Evolutionary conservation across 2,797 vertebrate genomes (phyloP).

Genomic region (Galaxias olidus): DNA sequence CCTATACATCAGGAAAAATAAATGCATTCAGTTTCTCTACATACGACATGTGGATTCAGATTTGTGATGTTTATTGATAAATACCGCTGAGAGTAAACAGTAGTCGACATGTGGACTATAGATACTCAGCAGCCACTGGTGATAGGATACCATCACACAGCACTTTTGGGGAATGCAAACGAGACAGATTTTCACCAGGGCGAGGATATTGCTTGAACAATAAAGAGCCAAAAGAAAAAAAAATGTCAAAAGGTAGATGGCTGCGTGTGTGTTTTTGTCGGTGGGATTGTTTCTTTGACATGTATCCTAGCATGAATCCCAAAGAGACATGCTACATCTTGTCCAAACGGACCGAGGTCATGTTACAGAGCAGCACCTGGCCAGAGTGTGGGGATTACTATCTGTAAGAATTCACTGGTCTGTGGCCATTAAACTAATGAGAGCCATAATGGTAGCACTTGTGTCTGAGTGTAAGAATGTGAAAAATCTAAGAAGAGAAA

Average conservation of each 20-base stretch:
- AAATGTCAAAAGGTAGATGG: slow-evolving; percentile 4
- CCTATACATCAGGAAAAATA: slow-evolving; percentile 75
- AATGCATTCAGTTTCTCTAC: too few species aligned
- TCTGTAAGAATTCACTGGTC: slow-evolving; percentile 44
- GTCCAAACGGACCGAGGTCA: slow-evolving; percentile 46
- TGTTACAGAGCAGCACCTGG: slow-evolving; percentile 63
- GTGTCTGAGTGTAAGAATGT: slow-evolving; percentile 60
- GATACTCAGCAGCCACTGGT: too few species aligned
- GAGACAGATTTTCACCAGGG: not conserved
- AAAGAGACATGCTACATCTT: slow-evolving; percentile 53
- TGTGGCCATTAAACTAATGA: slow-evolving; percentile 63
- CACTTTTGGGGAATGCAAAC: not conserved
- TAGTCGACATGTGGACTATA: too few species aligned
- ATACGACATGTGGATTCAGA: slow-evolving; percentile 10
- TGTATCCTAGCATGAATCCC: slow-evolving; percentile 14
- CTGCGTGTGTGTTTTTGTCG: slow-evolving; percentile 11
- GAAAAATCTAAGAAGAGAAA: slow-evolving; percentile 64
- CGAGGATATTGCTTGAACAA: slow-evolving; percentile 10
- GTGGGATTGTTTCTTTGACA: slow-evolving; percentile 1
- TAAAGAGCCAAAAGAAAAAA: not conserved
- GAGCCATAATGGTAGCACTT: slow-evolving; percentile 46
- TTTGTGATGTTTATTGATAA: too few species aligned
- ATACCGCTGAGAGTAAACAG: too few species aligned
- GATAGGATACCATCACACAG: not conserved
- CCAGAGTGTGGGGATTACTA: slow-evolving; percentile 36